These are phyloP conservation scores for Cricetomys ansorgei DNA, from an alignment of 2,113 vertebrate genomes.

Conservation along the genomic window DNA sequence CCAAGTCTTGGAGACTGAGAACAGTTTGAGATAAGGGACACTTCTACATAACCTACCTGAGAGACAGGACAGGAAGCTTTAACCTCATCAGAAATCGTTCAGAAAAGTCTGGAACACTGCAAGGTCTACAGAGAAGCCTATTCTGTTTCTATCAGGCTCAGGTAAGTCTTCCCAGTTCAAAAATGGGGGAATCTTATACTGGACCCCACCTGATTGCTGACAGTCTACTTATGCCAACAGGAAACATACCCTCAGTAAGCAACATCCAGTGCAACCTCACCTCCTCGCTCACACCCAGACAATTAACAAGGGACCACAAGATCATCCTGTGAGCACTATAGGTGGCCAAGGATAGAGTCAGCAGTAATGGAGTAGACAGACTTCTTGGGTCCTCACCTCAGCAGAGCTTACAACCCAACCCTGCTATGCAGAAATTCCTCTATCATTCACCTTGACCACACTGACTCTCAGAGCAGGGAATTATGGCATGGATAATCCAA, in stretches of 20 bases:
- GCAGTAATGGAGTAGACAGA: fast-evolving
- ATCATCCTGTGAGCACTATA: fast-evolving
- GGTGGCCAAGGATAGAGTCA: neutral
- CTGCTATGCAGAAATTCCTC: neutral
- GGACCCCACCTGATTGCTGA: neutral
- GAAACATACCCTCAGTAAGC: fast-evolving
- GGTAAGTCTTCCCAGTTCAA: neutral
- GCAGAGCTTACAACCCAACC: neutral
- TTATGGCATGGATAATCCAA: slow-evolving; percentile 77
- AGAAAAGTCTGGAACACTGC: neutral
- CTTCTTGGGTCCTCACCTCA: neutral
- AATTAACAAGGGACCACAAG: fast-evolving
- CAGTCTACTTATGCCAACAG: neutral
- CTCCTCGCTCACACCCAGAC: neutral
- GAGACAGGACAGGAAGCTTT: neutral
- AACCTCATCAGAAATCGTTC: neutral
- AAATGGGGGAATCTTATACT: neutral
- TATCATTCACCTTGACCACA: neutral
- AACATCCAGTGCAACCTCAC: neutral
- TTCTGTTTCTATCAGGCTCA: neutral
- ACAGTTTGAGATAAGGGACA: neutral
- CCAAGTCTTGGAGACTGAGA: neutral
- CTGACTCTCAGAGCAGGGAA: slow-evolving; percentile 63
- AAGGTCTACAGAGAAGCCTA: neutral
- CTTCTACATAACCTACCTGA: neutral